These are phyloP conservation scores for Leucoraja erinaceus DNA, from an alignment of 2,113 vertebrate genomes.

Conservation along the genomic window DNA sequence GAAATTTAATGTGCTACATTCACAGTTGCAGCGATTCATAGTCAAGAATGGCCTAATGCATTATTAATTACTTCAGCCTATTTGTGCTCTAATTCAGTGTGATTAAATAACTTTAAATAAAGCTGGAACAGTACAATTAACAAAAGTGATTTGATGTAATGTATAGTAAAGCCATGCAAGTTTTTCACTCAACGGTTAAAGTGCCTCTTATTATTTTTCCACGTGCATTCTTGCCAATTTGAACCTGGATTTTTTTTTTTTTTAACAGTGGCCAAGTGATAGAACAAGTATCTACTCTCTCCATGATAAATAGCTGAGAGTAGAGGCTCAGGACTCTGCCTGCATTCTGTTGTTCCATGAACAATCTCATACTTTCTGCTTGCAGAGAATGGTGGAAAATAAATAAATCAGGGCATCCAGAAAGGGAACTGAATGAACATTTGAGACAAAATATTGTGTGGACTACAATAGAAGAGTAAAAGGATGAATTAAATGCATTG, in stretches of 20 bases:
- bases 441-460: too few species aligned
- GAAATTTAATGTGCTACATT: conserved; percentile 12
- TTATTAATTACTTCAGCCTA: conserved; percentile 16
- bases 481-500: too few species aligned
- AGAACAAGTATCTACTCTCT: not conserved
- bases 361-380: too few species aligned
- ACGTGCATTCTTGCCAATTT: not conserved
- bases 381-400: too few species aligned
- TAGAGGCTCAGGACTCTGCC: not conserved
- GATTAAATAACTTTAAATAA: conserved; percentile 25
- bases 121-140: not conserved
- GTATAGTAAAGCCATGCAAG: not conserved
- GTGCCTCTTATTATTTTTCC: not conserved
- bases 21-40: not conserved
- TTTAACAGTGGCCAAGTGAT: not conserved
- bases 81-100: conserved; percentile 14
- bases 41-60: not conserved
- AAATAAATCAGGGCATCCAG: too few species aligned
- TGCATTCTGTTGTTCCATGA: not conserved
- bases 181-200: not conserved
- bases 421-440: too few species aligned
- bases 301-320: not conserved
- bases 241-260: not conserved
- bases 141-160: not conserved
- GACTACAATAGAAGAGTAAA: too few species aligned